These are phyloP conservation scores for Heliconius erato DNA, from an alignment of 2,888 invertebrate genomes.

Conservation along the genomic window DNA sequence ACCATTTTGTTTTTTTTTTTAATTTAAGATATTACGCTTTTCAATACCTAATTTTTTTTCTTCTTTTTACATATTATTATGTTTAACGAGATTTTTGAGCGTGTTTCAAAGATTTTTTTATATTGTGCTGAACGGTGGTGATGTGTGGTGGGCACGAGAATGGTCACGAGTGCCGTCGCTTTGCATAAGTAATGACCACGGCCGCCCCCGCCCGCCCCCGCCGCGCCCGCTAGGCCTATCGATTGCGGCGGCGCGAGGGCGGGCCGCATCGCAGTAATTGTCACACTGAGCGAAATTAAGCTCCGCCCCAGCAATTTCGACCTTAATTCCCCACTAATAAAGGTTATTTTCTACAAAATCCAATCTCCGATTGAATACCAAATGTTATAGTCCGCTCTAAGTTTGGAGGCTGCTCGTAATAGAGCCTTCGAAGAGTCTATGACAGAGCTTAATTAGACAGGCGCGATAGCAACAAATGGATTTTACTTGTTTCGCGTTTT, in stretches of 20 bases:
- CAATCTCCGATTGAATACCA: slow-evolving; percentile 74
- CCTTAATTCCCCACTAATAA: slow-evolving; percentile 76
- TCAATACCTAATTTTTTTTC: neutral
- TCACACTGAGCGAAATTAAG: slow-evolving; percentile 82
- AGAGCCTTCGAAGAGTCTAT: slow-evolving; percentile 85
- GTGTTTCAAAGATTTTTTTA: slow-evolving; percentile 22
- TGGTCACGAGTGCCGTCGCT: slow-evolving; percentile 70
- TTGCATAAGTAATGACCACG: slow-evolving; percentile 83
- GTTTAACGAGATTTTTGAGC: neutral
- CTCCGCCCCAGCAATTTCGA: slow-evolving; percentile 75
- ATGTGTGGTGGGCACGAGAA: slow-evolving; percentile 49
- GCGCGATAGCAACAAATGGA: slow-evolving; percentile 83
- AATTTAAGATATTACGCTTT: neutral
- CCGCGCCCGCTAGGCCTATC: slow-evolving; percentile 89
- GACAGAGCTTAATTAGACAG: slow-evolving; percentile 86
- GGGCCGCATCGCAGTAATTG: slow-evolving; percentile 85
- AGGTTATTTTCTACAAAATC: slow-evolving; percentile 63
- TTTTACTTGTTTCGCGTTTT: slow-evolving; percentile 82
- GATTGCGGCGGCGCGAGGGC: slow-evolving; percentile 88
- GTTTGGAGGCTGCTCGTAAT: slow-evolving; percentile 84
- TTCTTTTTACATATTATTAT: neutral
- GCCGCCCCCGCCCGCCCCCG: slow-evolving; percentile 65
- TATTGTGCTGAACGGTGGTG: slow-evolving; percentile 58
- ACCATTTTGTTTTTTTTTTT: neutral
- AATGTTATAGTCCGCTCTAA: slow-evolving; percentile 83